Conservation (phyloP, 2,797 vertebrate species). For the Tolypeutes matacus region DNA sequence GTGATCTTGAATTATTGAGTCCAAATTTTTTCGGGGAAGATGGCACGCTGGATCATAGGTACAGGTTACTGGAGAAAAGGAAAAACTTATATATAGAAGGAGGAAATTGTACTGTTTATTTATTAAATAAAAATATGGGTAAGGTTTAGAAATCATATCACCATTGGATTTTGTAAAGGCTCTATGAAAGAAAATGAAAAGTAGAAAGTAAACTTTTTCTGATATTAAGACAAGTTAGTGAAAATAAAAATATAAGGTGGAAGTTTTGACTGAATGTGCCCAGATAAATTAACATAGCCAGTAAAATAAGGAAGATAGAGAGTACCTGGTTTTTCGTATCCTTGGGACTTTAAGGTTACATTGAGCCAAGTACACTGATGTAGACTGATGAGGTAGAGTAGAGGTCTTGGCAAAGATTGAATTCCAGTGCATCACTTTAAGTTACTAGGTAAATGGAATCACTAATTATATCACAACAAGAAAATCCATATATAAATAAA, state of each 20-base stretch:
- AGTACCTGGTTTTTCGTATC: neutral
- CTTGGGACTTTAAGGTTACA: neutral
- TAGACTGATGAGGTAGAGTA: neutral
- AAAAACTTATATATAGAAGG: neutral
- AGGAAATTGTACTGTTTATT: neutral
- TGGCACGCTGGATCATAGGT: neutral
- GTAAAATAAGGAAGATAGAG: neutral
- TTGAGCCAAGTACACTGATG: neutral
- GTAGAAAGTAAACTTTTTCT: conserved; percentile 26
- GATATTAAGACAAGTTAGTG: neutral
- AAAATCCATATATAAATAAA: conserved; percentile 19
- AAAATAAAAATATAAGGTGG: neutral
- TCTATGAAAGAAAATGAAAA: conserved; percentile 38
- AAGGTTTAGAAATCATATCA: conserved; percentile 16
- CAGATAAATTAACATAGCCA: neutral
- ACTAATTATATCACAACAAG: neutral
- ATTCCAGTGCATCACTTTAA: neutral
- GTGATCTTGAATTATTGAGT: no score
- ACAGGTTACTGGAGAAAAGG: neutral
- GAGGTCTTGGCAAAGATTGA: neutral
- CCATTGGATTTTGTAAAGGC: neutral
- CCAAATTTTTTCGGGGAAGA: no score
- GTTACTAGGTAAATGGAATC: neutral
- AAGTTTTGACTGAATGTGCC: neutral
- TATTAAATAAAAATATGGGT: neutral